Evolutionary conservation across 2,113 vertebrate species (phyloP).

Genomic region (Baryphthengus martii): DNA sequence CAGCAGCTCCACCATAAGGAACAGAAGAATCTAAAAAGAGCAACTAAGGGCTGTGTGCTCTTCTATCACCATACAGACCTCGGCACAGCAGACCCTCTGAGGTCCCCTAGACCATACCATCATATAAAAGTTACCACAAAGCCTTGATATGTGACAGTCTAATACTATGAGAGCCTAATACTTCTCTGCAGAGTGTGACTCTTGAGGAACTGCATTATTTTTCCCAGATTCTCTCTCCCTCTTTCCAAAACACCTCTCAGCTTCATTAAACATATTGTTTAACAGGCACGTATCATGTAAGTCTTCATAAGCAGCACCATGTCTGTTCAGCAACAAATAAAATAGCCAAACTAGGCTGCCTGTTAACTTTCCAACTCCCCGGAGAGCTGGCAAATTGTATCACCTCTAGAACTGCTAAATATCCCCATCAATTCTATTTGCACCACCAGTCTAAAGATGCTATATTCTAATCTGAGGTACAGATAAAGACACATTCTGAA

Average conservation of each 20-base stretch:
- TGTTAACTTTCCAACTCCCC: background rate
- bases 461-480: background rate
- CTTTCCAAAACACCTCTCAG: background rate
- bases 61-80: background rate
- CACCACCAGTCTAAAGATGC: background rate
- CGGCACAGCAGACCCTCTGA: accelerated
- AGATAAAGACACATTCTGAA: constrained; percentile 32
- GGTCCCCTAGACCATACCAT: background rate
- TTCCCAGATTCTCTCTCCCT: background rate
- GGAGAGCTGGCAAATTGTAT: background rate
- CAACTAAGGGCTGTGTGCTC: background rate
- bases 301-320: background rate
- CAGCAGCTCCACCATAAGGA: background rate
- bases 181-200: background rate
- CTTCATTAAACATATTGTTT: background rate
- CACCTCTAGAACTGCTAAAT: background rate
- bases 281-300: background rate
- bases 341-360: background rate
- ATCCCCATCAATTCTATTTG: background rate
- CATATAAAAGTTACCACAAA: background rate
- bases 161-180: background rate
- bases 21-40: background rate
- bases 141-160: background rate
- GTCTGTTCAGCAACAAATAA: background rate
- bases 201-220: background rate